These are phyloP conservation scores for Craseonycteris thonglongyai DNA, from an alignment of 2,113 vertebrate species.

Conservation along the genomic window DNA sequence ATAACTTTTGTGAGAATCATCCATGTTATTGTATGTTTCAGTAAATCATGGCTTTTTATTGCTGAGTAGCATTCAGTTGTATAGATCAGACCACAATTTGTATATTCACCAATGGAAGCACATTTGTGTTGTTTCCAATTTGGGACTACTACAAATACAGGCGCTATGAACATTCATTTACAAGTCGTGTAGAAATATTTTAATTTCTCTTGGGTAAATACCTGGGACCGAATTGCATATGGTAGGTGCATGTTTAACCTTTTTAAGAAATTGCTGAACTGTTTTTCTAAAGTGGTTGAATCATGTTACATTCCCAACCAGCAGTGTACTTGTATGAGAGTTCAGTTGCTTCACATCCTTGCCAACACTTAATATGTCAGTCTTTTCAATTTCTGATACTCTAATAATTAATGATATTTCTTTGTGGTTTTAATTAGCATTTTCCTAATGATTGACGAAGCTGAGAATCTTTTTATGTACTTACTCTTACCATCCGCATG, in stretches of 20 bases:
- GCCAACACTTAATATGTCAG: background rate
- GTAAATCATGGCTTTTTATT: background rate
- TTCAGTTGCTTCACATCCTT: background rate
- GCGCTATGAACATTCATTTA: background rate
- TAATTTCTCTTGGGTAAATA: background rate
- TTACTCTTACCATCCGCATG: background rate
- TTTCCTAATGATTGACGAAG: constrained; percentile 20
- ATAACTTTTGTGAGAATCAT: background rate
- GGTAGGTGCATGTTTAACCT: background rate
- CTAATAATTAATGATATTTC: background rate
- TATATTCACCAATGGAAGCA: background rate
- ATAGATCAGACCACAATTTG: background rate
- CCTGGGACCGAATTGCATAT: background rate
- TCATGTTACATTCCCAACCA: background rate
- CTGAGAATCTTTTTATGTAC: background rate
- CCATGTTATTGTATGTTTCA: background rate
- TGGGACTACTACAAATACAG: background rate
- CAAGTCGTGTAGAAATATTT: background rate
- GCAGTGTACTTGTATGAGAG: background rate
- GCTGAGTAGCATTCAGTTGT: background rate
- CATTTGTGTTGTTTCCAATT: background rate
- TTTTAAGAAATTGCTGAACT: background rate
- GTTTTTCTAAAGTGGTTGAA: background rate
- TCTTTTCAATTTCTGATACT: background rate
- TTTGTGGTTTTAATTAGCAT: background rate